These are phyloP conservation scores for Characodon lateralis DNA, from an alignment of 2,797 vertebrate genomes.

Conservation along the genomic window DNA sequence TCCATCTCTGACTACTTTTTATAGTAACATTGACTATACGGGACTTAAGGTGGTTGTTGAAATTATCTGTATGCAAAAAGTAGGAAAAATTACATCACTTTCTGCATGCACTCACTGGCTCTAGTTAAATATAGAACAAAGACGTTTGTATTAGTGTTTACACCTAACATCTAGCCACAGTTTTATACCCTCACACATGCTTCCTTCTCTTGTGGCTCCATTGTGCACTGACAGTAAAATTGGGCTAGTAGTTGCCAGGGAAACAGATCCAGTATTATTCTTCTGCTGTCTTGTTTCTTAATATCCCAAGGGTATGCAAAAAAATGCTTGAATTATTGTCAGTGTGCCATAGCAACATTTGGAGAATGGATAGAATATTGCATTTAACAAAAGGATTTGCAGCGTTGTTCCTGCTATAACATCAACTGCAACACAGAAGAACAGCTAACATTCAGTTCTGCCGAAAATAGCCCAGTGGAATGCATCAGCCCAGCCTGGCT, in stretches of 20 bases:
- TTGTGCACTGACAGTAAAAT: conserved; percentile 64
- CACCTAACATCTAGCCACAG: conserved; percentile 13
- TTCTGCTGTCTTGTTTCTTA: conserved; percentile 54
- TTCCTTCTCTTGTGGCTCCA: conserved; percentile 38
- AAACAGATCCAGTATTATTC: conserved; percentile 74
- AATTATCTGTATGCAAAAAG: neutral
- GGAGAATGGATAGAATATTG: conserved; percentile 11
- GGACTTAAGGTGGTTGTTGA: too few relatives aligned
- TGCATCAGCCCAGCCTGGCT: conserved; percentile 1
- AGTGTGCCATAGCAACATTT: conserved; percentile 31
- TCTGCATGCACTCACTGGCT: conserved; percentile 2
- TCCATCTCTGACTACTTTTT: neutral
- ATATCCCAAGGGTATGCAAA: conserved; percentile 51
- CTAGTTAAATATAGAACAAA: conserved; percentile 18
- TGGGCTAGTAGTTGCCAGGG: conserved; percentile 75
- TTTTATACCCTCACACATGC: conserved; percentile 16
- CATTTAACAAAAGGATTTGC: neutral
- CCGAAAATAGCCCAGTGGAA: conserved; percentile 17
- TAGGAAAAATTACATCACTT: neutral
- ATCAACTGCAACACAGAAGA: conserved; percentile 3
- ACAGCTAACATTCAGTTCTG: neutral
- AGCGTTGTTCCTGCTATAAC: neutral
- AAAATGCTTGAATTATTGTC: conserved; percentile 45
- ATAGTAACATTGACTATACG: neutral
- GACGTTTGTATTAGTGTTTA: conserved; percentile 2